Evolutionary conservation across 2,113 vertebrate species (phyloP).

Genomic region (Oplegnathus fasciatus): DNA sequence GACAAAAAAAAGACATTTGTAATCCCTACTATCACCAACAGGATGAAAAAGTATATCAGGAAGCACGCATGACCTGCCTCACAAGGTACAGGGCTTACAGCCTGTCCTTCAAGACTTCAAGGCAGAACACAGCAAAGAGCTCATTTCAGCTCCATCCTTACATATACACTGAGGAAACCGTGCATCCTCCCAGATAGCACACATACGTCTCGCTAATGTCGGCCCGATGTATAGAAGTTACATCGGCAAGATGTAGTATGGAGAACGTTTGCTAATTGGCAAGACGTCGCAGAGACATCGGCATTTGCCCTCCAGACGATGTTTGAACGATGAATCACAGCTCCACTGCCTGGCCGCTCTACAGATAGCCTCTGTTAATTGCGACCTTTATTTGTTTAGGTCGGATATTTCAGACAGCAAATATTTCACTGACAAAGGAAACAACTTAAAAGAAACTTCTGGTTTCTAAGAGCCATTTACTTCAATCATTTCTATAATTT

Average conservation of each 20-base stretch:
- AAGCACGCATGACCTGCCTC: constrained; percentile 70
- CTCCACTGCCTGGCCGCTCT: too few species aligned
- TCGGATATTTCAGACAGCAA: too few species aligned
- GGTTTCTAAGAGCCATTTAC: background rate
- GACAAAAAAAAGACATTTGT: constrained; percentile 59
- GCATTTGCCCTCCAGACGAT: too few species aligned
- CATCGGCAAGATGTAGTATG: too few species aligned
- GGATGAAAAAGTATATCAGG: constrained; percentile 64
- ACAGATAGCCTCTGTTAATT: too few species aligned
- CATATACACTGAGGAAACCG: background rate
- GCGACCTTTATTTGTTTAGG: too few species aligned
- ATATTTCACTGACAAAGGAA: background rate
- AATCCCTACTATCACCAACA: constrained; percentile 61
- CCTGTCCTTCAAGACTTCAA: constrained; percentile 74
- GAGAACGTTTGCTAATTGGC: too few species aligned
- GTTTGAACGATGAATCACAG: too few species aligned
- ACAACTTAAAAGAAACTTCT: background rate
- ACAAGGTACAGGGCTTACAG: constrained; percentile 47
- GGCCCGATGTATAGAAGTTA: too few species aligned
- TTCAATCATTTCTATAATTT: background rate
- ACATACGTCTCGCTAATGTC: too few species aligned
- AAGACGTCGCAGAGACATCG: too few species aligned
- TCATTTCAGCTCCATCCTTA: constrained; percentile 28
- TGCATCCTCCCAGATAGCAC: too few species aligned
- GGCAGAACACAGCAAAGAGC: constrained; percentile 44